phyloP scores from a whole-genome alignment of 1,140 invertebrate genomes.

The Colletes latitarsis region DNA sequence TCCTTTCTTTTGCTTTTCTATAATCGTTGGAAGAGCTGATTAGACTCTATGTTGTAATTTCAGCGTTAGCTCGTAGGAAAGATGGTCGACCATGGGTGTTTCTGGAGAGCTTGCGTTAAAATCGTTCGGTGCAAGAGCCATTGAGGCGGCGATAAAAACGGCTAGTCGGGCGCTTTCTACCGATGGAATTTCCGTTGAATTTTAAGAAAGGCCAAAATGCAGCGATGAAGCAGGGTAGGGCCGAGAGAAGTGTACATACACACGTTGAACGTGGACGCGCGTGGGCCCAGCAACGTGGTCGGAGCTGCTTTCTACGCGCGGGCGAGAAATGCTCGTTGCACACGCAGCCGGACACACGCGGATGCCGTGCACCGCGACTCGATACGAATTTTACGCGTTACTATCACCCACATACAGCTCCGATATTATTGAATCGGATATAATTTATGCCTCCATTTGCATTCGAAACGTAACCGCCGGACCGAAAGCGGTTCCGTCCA shows the following conservation, averaged over 20 bases:
- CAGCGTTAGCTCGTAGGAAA: no score
- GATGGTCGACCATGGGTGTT: no score
- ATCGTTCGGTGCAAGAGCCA: background rate
- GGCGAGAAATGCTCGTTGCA: conserved; percentile 47
- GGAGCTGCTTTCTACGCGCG: conserved; percentile 72
- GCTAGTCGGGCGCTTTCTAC: background rate
- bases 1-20: no score
- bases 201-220: conserved; percentile 31
- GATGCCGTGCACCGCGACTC: background rate
- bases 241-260: conserved; percentile 10
- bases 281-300: conserved; percentile 72
- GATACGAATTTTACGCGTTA: conserved; percentile 40
- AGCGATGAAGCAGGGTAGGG: conserved; percentile 41
- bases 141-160: background rate
- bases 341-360: conserved; percentile 16
- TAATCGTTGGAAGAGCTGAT: no score
- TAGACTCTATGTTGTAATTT: no score
- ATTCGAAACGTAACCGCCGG: background rate
- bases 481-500: background rate
- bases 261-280: conserved; percentile 31
- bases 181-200: conserved; percentile 24
- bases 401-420: conserved; percentile 43
- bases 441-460: conserved; percentile 22
- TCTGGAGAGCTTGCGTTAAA: background rate
- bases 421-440: conserved; percentile 38